A percentile compares a stretch with the other conserved stretches of the same genome.
Evolutionary conservation across 2,888 invertebrate genomes (phyloP).

Genomic region (Polydrusus cervinus): DNA sequence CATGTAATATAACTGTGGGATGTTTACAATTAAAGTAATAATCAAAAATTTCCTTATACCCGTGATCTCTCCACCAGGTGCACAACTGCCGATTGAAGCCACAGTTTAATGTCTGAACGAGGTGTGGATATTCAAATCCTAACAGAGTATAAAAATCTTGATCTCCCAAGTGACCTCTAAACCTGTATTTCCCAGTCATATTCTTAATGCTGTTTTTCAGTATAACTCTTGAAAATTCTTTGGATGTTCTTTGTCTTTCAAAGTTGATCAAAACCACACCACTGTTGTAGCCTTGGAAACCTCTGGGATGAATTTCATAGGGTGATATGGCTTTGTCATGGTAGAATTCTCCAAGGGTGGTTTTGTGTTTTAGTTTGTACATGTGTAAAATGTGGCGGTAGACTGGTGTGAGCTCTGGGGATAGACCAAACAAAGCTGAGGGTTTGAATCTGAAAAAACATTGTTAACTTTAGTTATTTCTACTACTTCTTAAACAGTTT

Average conservation of each 20-base stretch:
- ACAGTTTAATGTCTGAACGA: slow-evolving; percentile 84
- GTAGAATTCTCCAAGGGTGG: slow-evolving; percentile 72
- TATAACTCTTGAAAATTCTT: slow-evolving; percentile 75
- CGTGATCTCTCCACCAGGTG: slow-evolving; percentile 86
- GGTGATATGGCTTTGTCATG: slow-evolving; percentile 65
- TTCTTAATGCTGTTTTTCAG: slow-evolving; percentile 73
- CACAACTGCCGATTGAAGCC: slow-evolving; percentile 88
- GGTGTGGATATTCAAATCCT: slow-evolving; percentile 79
- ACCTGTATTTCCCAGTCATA: slow-evolving; percentile 77
- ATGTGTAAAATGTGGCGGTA: slow-evolving; percentile 83
- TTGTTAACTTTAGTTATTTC: neutral
- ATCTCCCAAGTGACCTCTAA: slow-evolving; percentile 85
- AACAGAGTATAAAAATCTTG: slow-evolving; percentile 87
- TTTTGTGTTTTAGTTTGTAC: slow-evolving; percentile 78
- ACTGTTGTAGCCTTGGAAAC: slow-evolving; percentile 87
- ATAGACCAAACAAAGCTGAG: slow-evolving; percentile 80
- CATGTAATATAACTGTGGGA: slow-evolving; percentile 80
- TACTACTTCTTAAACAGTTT: too few species aligned
- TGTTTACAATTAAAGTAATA: slow-evolving; percentile 81
- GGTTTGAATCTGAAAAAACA: slow-evolving; percentile 73
- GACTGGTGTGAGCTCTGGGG: slow-evolving; percentile 84
- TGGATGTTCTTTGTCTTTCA: slow-evolving; percentile 78
- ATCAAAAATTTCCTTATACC: slow-evolving; percentile 82
- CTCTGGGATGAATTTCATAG: slow-evolving; percentile 67
- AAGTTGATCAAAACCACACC: slow-evolving; percentile 84